Base-by-base conservation (phyloP, 1,140 invertebrate species). In the Hydropsyche tenuis region DNA sequence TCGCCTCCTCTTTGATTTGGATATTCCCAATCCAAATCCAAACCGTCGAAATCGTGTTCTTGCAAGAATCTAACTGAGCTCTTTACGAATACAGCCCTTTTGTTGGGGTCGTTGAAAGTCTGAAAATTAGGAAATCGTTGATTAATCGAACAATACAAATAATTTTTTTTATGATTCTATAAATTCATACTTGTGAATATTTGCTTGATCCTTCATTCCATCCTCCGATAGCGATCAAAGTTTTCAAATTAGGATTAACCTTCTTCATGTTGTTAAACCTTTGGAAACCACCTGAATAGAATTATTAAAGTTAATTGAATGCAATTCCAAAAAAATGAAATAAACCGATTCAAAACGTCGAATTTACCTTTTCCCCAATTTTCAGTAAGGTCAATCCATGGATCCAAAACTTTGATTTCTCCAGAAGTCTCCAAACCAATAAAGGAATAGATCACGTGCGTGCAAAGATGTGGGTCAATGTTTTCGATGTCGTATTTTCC, bases 21-120 rank as follows among this genome's bases (percentile, higher is more conserved):
- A 79, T 93, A 94, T 74, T 94, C 92, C 93, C 93, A 94, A 80
- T 94, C 92, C 12, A 95, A 22, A 79, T 95, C 93, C 0, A 95
- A 83, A 0, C 93, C 93, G 81, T 95, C 91, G 73, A 95, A 94
- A 7, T 86, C 83, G 78, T 93, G 86, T 14, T 85, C 86, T 70
- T 83, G 80, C 0, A 92, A 51, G 74, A 91, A 90, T 0, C 81
- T 73, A 0, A 92, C 81, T 0, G 88, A 85, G 70, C 86, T 88
- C 0, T 85, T 69, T 4, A 90, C 86, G 68, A 94, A 91, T 18
- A 78, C 83, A 0, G 82, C 79, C 7, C 92, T 85, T 14, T 80
- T 77, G 0, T 51, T 77, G 6, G 86, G 72, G 69, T 85, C 83
- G 0, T 74, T 80, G 7, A 86, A 89, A 77, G 90, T 86, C 86